Conservation (phyloP, 2,113 vertebrate species). For the Nannobrachium achirus region DNA sequence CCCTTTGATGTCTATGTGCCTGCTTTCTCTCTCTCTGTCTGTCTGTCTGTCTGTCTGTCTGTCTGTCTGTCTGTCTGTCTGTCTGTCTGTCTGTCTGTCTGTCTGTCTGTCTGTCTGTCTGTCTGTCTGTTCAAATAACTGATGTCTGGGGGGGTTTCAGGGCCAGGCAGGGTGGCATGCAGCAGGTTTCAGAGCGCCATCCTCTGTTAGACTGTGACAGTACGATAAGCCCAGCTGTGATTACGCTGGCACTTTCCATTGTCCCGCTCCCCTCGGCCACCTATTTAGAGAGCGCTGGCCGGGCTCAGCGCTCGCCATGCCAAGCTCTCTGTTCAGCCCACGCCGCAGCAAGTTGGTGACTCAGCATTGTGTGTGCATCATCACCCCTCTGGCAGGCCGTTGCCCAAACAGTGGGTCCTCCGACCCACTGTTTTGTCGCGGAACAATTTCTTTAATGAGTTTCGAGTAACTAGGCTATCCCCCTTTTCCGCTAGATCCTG, state of each 20-base stretch:
- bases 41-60: no score
- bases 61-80: no score
- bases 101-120: no score
- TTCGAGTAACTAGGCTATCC: no score
- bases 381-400: not conserved
- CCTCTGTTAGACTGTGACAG: slow-evolving; percentile 16
- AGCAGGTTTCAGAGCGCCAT: slow-evolving; percentile 5
- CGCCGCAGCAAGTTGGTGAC: slow-evolving; percentile 46
- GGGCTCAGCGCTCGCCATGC: slow-evolving; percentile 43
- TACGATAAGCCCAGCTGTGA: slow-evolving; percentile 71
- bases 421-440: not conserved
- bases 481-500: no score
- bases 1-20: no score
- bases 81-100: no score
- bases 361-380: slow-evolving; percentile 44
- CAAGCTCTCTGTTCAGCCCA: no score
- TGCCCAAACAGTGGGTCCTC: no score
- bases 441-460: no score
- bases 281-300: slow-evolving; percentile 33
- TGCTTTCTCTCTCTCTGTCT: no score
- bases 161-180: slow-evolving; percentile 3
- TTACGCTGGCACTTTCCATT: slow-evolving; percentile 74
- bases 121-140: no score
- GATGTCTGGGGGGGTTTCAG: not conserved
- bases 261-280: slow-evolving; percentile 29